Evolutionary conservation across 2,797 vertebrate genomes (phyloP), one percentile per base, ranked within the genome.

Genomic region (Pogoniulus pusillus): DNA sequence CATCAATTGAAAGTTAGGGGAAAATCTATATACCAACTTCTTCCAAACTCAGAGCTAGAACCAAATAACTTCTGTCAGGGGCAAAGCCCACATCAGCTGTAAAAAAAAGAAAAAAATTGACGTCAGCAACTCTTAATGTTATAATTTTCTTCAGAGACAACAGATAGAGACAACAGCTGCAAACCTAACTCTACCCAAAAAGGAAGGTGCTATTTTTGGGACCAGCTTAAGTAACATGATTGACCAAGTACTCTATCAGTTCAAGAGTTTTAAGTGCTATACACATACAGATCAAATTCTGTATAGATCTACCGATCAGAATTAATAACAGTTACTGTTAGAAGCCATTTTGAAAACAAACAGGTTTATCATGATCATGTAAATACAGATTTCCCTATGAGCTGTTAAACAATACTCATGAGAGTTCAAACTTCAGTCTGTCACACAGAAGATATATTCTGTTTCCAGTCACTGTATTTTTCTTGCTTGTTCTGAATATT

Each of bases 161-260:
- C 95, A 91, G 93, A 96, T 96, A 96, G 95, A 95, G 94, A 94
- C 91, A 89, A 97, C 97, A 97, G 97, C 97, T 98, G 97, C 97
- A 95, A 94, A 93, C 96, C 90, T 93, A 90, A 89, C 93, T 96
- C 92, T 95, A 96, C 96, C 91, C 57, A 95, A 91, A 97, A 97
- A 97, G 96, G 97, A 97, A 97, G 90, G 94, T 63, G 95, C 96
- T 98, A 98, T 98, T 97, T 97, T 95, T 94, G 95, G 96, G 97
- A 96, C 66, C 88, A 90, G 95, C 94, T 97, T 89, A 96, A 96
- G 96, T 95, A 97, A 97, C 94, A 96, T 93, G 97, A 97, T 96
- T 95, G 96, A 95, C 91, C 96, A 95, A 91, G 94, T 93, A 96
- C 95, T 93, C 95, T 95, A 89, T 95, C 96, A 95, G 95, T 96